phyloP scores from a whole-genome alignment of 2,888 invertebrate genomes.

The Phengaris alcon region DNA sequence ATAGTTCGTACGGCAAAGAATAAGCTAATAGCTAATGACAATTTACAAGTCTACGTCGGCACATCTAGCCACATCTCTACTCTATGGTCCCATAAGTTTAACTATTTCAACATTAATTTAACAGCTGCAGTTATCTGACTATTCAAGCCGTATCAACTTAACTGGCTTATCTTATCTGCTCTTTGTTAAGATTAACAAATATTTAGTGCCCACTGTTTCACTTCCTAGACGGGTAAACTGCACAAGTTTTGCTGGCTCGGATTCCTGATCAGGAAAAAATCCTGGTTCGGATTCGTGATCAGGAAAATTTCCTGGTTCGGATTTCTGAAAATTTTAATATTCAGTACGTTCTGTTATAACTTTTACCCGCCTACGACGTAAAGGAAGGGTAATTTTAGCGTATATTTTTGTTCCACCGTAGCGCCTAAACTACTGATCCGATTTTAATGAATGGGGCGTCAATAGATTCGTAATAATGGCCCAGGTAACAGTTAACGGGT shows the following conservation, averaged over 20 bases:
- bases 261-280: background rate
- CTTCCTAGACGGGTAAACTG: constrained; percentile 2
- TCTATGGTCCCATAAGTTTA: background rate
- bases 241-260: background rate
- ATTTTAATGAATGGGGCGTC: no score
- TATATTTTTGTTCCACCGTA: no score
- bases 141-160: constrained; percentile 14
- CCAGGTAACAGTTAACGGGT: no score
- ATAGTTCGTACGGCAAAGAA: no score
- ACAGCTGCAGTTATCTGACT: constrained; percentile 22
- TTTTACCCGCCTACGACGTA: no score
- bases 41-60: no score
- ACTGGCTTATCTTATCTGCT: constrained; percentile 39
- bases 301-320: background rate
- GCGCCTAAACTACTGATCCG: no score
- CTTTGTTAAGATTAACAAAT: constrained; percentile 39
- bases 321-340: no score
- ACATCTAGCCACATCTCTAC: background rate
- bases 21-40: no score
- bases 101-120: constrained; percentile 18
- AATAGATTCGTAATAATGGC: no score
- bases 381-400: no score
- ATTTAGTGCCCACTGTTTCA: constrained; percentile 35
- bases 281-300: background rate
- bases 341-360: no score